Conservation (phyloP, 2,113 vertebrate species). For the Phylloscopus trochiloides region DNA sequence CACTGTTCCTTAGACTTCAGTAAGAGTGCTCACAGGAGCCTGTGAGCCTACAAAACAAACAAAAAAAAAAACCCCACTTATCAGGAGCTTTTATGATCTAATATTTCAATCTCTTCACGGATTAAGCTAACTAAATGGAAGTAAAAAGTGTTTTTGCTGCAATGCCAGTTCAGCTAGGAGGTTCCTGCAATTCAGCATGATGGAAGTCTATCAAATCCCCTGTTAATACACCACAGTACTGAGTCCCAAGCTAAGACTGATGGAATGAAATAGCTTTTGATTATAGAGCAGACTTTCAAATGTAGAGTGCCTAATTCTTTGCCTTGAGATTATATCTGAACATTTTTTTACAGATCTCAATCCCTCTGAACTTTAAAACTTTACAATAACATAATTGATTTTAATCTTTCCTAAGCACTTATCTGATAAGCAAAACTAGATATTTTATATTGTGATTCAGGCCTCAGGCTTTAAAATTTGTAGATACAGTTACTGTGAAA, state of each 20-base stretch:
- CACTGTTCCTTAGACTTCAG: not conserved
- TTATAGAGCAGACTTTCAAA: not conserved
- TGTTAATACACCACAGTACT: not conserved
- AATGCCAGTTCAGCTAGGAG: not conserved
- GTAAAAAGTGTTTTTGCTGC: not conserved
- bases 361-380: slow-evolving; percentile 23
- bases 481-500: not conserved
- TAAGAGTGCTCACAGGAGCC: accelerated
- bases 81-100: not conserved
- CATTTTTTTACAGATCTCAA: slow-evolving; percentile 15
- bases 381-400: slow-evolving; percentile 33
- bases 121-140: not conserved
- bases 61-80: not conserved
- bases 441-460: not conserved
- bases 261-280: not conserved
- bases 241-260: not conserved
- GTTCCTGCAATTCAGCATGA: not conserved
- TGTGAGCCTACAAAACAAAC: not conserved
- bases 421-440: not conserved
- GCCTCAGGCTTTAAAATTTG: slow-evolving; percentile 5
- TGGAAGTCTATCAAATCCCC: not conserved
- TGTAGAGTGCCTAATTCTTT: slow-evolving; percentile 7
- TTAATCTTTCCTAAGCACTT: slow-evolving; percentile 26
- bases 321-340: slow-evolving; percentile 37
- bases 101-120: not conserved